Conservation (phyloP, 2,113 vertebrate genomes). For the Bostrychus sinensis region DNA sequence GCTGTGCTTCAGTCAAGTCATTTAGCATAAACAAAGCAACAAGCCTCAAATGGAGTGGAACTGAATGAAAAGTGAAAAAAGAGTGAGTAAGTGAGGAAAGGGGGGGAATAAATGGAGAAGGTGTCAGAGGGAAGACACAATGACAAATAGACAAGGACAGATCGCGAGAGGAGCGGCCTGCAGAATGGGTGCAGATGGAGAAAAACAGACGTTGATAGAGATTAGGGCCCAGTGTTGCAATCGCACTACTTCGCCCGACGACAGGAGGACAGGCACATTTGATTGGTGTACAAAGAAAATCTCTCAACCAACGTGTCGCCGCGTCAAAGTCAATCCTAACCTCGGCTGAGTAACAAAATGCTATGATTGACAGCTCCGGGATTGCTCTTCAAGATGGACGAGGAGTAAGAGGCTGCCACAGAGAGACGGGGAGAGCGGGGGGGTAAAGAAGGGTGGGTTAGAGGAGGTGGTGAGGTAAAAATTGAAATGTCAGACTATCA, state of each 20-base stretch:
- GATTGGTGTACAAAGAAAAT: slow-evolving; percentile 76
- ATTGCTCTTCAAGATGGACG: slow-evolving; percentile 62
- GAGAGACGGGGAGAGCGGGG: slow-evolving; percentile 20
- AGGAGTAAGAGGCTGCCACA: slow-evolving; percentile 43
- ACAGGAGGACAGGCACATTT: slow-evolving; percentile 65
- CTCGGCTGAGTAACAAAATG: slow-evolving; percentile 56
- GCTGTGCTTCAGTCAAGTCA: slow-evolving; percentile 35
- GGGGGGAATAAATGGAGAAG: slow-evolving; percentile 41
- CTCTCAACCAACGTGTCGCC: slow-evolving; percentile 54
- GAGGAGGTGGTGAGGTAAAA: slow-evolving; percentile 46
- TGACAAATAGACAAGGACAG: slow-evolving; percentile 63
- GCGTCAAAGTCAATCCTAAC: slow-evolving; percentile 69
- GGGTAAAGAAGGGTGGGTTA: slow-evolving; percentile 22
- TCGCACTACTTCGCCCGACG: slow-evolving; percentile 45
- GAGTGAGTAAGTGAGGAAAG: slow-evolving; percentile 21
- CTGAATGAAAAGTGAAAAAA: slow-evolving; percentile 20
- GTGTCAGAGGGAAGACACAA: slow-evolving; percentile 48
- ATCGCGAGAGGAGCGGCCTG: slow-evolving; percentile 18
- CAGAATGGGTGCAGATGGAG: slow-evolving; percentile 45
- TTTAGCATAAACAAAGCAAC: slow-evolving; percentile 28
- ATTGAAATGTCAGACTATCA: slow-evolving; percentile 76
- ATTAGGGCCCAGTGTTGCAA: slow-evolving; percentile 53
- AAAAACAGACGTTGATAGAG: slow-evolving; percentile 58
- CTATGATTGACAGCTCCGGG: slow-evolving; percentile 68
- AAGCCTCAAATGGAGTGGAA: slow-evolving; percentile 28